A percentile compares a stretch with the other conserved stretches of the same genome.
Evolutionary conservation across 2,113 vertebrate species (phyloP).

Genomic region (Anser brachyrhynchus): DNA sequence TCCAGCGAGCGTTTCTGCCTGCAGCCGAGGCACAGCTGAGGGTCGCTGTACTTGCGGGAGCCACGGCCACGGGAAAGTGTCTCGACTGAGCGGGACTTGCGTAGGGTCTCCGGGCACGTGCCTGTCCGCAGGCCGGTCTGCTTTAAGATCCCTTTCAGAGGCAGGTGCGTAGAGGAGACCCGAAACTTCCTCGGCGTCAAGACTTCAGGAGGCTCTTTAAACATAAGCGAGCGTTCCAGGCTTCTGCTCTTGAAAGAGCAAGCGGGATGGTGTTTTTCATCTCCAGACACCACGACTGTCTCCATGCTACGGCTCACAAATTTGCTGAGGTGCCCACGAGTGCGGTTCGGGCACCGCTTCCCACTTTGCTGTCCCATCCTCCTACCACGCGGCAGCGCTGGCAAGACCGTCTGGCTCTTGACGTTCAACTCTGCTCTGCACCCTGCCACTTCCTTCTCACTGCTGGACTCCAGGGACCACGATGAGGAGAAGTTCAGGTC

Average conservation of each 20-base stretch:
- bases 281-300: slow-evolving; percentile 62
- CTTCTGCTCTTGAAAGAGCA: slow-evolving; percentile 71
- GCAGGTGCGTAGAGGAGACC: slow-evolving; percentile 16
- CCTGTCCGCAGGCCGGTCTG: slow-evolving; percentile 52
- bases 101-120: slow-evolving; percentile 55
- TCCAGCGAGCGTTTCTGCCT: slow-evolving; percentile 34
- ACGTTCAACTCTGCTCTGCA: slow-evolving; percentile 40
- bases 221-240: slow-evolving; percentile 75
- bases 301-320: slow-evolving; percentile 73
- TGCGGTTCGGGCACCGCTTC: slow-evolving; percentile 26
- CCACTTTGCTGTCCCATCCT: slow-evolving; percentile 52
- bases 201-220: slow-evolving; percentile 79
- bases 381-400: neutral
- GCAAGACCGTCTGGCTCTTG: slow-evolving; percentile 23
- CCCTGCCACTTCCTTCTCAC: slow-evolving; percentile 72
- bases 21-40: slow-evolving; percentile 20
- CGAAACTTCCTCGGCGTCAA: slow-evolving; percentile 64
- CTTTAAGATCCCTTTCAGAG: slow-evolving; percentile 86
- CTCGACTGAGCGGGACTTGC: slow-evolving; percentile 79
- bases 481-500: slow-evolving; percentile 63
- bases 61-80: slow-evolving; percentile 20
- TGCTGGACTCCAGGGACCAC: slow-evolving; percentile 75
- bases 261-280: slow-evolving; percentile 20
- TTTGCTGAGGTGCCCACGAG: neutral
- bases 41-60: slow-evolving; percentile 42